These are phyloP conservation scores for Leptonema lineaticorne DNA, from an alignment of 1,140 invertebrate species.

Conservation along the genomic window DNA sequence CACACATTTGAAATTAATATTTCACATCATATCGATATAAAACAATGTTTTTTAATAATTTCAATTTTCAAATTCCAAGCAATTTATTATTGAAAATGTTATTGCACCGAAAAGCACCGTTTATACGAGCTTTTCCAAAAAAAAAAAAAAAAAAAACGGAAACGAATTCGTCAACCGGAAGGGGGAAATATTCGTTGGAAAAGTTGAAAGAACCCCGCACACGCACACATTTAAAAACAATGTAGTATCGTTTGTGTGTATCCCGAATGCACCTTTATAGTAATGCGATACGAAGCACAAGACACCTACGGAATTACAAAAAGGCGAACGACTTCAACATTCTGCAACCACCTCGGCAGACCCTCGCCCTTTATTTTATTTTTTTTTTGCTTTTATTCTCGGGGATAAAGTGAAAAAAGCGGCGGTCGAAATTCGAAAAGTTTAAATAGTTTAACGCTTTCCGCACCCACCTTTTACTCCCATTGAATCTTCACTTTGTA, in stretches of 20 bases:
- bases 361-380: neutral
- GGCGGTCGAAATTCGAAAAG: constrained; percentile 19
- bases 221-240: too few relatives aligned
- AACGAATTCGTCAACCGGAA: neutral
- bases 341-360: neutral
- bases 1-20: too few relatives aligned
- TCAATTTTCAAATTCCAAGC: too few relatives aligned
- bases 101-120: too few relatives aligned
- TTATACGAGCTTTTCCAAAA: too few relatives aligned
- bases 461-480: too few relatives aligned
- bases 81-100: too few relatives aligned
- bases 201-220: constrained; percentile 9
- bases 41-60: too few relatives aligned
- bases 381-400: neutral
- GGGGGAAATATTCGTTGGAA: neutral
- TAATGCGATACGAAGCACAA: neutral
- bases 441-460: constrained; percentile 29
- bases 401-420: constrained; percentile 6
- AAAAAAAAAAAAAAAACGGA: neutral
- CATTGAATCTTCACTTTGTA: too few relatives aligned
- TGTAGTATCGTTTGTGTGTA: too few relatives aligned
- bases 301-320: constrained; percentile 7
- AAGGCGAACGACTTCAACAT: neutral
- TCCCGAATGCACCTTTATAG: too few relatives aligned
- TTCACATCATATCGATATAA: too few relatives aligned